Conservation (phyloP, 2,113 vertebrate genomes). For the Poeciliopsis retropinna region DNA sequence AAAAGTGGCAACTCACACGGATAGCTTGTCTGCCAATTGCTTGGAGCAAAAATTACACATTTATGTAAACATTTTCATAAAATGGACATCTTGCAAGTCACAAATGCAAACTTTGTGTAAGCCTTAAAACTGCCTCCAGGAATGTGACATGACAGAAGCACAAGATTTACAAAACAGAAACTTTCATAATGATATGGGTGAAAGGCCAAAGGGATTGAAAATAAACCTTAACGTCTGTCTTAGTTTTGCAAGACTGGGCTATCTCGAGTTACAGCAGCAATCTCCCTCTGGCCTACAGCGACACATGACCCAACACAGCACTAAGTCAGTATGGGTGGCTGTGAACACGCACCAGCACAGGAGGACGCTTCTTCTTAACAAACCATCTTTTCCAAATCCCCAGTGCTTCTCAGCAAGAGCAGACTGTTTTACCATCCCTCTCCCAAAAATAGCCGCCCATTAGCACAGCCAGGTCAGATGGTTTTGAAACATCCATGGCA, state of each 20-base stretch:
- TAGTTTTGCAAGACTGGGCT: slow-evolving; percentile 59
- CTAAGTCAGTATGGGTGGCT: slow-evolving; percentile 28
- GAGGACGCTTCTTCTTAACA: slow-evolving; percentile 41
- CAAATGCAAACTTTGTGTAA: slow-evolving; percentile 17
- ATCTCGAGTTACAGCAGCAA: slow-evolving; percentile 66
- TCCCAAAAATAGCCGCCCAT: slow-evolving; percentile 75
- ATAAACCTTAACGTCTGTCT: slow-evolving; percentile 30
- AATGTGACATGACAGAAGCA: neutral
- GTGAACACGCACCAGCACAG: slow-evolving; percentile 26
- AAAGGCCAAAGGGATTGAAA: slow-evolving; percentile 30
- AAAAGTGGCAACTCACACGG: slow-evolving; percentile 17
- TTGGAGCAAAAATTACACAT: slow-evolving; percentile 13
- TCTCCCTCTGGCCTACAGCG: slow-evolving; percentile 46
- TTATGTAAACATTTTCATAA: slow-evolving; percentile 8
- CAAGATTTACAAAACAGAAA: slow-evolving; percentile 28
- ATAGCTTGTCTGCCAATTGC: slow-evolving; percentile 26
- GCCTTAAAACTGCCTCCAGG: neutral
- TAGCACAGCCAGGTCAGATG: slow-evolving; percentile 76
- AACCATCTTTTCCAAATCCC: slow-evolving; percentile 41
- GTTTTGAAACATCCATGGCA: slow-evolving; percentile 80
- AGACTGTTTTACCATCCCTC: slow-evolving; percentile 79
- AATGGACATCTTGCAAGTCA: neutral
- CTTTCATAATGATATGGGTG: slow-evolving; percentile 35
- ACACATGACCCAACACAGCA: slow-evolving; percentile 51
- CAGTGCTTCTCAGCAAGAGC: slow-evolving; percentile 54